Evolutionary conservation across 2,797 vertebrate genomes (phyloP).

Genomic region (Cyclopterus lumpus): DNA sequence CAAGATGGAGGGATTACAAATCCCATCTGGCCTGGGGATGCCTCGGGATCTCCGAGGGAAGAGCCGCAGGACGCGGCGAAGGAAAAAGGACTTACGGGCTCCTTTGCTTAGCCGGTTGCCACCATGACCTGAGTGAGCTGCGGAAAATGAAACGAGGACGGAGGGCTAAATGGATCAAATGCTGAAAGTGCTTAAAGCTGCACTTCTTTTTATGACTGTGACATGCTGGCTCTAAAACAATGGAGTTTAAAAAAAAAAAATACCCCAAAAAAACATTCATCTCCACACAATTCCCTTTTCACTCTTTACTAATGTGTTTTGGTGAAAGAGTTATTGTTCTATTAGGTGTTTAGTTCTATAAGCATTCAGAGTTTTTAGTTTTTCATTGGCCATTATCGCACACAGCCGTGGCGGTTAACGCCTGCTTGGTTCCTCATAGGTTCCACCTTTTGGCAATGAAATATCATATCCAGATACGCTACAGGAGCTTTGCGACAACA

Average conservation of each 20-base stretch:
- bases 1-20: conserved; percentile 3
- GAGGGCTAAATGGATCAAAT: not conserved
- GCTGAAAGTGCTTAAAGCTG: not conserved
- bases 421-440: not conserved
- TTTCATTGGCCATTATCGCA: not conserved
- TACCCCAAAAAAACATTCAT: not conserved
- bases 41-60: not conserved
- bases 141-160: not conserved
- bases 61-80: not conserved
- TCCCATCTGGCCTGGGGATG: not conserved
- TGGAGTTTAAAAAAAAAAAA: not conserved
- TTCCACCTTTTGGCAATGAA: conserved; percentile 23
- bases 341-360: not conserved
- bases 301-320: not conserved
- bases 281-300: not conserved
- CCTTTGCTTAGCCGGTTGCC: not conserved
- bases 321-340: not conserved
- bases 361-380: not conserved
- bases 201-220: not conserved
- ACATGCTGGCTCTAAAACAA: not conserved
- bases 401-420: not conserved
- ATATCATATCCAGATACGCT: not conserved
- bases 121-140: not conserved
- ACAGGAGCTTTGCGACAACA: not conserved
- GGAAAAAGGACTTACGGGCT: not conserved